phyloP scores from a whole-genome alignment of 2,113 vertebrate species.

The Phylloscopus trochiloides region DNA sequence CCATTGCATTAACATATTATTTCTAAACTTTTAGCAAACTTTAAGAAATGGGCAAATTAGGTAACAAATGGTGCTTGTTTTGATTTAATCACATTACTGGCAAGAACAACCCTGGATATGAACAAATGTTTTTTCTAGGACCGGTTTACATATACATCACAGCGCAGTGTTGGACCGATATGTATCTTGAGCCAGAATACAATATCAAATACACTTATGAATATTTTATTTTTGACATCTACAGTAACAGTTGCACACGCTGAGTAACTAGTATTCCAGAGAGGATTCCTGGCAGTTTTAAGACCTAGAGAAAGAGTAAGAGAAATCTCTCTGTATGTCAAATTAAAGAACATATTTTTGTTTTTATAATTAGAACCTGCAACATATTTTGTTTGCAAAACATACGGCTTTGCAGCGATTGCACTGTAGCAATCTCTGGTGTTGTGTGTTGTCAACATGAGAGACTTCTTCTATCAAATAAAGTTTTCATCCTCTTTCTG shows the following conservation, averaged over 20 bases:
- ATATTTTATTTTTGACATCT: slow-evolving; percentile 43
- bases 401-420: neutral
- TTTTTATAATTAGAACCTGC: slow-evolving; percentile 4
- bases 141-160: neutral
- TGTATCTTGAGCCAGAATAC: neutral
- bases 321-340: neutral
- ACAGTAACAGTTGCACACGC: neutral
- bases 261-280: neutral
- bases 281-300: neutral
- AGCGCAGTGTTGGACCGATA: neutral
- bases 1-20: neutral
- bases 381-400: slow-evolving; percentile 29
- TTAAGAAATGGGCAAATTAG: neutral
- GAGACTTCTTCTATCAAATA: neutral
- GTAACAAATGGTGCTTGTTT: neutral
- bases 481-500: neutral
- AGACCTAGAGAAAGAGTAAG: neutral
- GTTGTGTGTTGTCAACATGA: neutral
- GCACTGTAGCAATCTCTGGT: neutral
- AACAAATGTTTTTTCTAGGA: neutral
- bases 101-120: neutral
- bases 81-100: neutral
- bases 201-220: slow-evolving; percentile 7
- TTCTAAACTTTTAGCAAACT: neutral
- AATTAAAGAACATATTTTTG: slow-evolving; percentile 10